These are phyloP conservation scores for Hoplostethus atlanticus DNA, from an alignment of 2,797 vertebrate species.

Conservation along the genomic window DNA sequence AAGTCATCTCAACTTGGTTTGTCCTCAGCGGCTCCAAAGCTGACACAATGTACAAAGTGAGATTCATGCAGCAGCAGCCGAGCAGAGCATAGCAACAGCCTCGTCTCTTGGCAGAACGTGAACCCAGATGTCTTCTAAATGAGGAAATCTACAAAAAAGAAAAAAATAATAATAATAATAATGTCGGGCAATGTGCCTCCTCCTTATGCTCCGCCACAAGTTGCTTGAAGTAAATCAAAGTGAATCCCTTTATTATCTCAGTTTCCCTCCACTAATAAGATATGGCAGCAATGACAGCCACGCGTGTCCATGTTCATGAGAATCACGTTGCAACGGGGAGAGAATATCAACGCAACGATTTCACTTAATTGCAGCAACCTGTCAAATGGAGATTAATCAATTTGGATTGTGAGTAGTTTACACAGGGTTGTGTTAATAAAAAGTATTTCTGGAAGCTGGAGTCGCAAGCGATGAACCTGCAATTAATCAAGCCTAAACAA, in stretches of 20 bases:
- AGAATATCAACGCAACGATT: constrained; percentile 58
- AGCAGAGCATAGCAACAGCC: too few species aligned
- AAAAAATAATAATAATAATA: not conserved
- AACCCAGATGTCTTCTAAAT: not conserved
- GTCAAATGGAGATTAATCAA: constrained; percentile 51
- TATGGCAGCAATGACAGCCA: constrained; percentile 34
- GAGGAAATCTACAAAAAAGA: not conserved
- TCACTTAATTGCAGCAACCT: constrained; percentile 56
- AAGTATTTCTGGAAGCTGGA: constrained; percentile 39
- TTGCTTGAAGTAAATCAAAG: constrained; percentile 14
- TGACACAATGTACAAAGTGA: too few species aligned
- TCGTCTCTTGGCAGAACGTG: too few species aligned
- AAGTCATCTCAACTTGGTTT: constrained; percentile 7
- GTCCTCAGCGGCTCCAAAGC: not conserved
- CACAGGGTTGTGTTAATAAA: constrained; percentile 35
- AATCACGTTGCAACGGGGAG: constrained; percentile 32
- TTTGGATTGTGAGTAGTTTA: constrained; percentile 67
- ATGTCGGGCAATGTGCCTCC: not conserved
- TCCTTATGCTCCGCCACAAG: not conserved
- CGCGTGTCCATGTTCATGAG: constrained; percentile 50
- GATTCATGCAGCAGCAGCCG: too few species aligned
- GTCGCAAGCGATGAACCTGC: constrained; percentile 35
- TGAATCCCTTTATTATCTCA: constrained; percentile 6
- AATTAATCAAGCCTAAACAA: constrained; percentile 67
- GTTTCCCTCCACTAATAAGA: constrained; percentile 24